Base-by-base conservation (phyloP, 2,113 vertebrate genomes). In the Raja brachyura region DNA sequence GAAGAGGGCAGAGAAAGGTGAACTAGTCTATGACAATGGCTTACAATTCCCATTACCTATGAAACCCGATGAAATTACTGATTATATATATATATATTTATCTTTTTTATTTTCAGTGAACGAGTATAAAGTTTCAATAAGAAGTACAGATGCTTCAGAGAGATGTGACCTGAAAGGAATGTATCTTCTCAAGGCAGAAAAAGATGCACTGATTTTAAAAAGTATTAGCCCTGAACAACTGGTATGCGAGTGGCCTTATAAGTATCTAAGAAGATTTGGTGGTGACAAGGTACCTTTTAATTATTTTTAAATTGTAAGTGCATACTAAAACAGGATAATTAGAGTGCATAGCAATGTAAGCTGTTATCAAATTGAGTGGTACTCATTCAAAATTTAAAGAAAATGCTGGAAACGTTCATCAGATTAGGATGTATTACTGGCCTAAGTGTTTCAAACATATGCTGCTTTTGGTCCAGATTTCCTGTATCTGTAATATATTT, bases 131-230 rank as follows among this genome's bases (percentile, higher is more conserved):
- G 90, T 92, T 39, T 73, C 33, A 48, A 54, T 92, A 92, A 73
- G 90, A 92, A 92, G 66, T 13, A 92, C 90, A 92, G 90, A 92
- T 54, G 90, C 68, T 70, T 92, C 90, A 54, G 68, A 92, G 31
- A 48, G 90, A 92, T 92, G 90, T 92, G 90, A 92, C 70, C 90
- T 92, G 20, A 92, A 68, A 39, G 90, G 90, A 92, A 92, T 54
- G 66, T 92, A 92, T 73, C 31, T 92, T 48, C 39, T 92, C 16
- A 92, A 70, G 68, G 20, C 68, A 48, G 90, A 70, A 18, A 74
- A 73, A 73, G 90, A 92, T 25, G 39, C 68, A 48, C 22, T 92
- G 22, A 92, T 92, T 70, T 73, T 92, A 70, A 92, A 92, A 92
- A 73, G 39, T 92, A 92, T 92, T 11, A 73, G 39, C 33, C 1